Conservation (phyloP, 1,140 invertebrate species). For the Drosophila setifemur region DNA sequence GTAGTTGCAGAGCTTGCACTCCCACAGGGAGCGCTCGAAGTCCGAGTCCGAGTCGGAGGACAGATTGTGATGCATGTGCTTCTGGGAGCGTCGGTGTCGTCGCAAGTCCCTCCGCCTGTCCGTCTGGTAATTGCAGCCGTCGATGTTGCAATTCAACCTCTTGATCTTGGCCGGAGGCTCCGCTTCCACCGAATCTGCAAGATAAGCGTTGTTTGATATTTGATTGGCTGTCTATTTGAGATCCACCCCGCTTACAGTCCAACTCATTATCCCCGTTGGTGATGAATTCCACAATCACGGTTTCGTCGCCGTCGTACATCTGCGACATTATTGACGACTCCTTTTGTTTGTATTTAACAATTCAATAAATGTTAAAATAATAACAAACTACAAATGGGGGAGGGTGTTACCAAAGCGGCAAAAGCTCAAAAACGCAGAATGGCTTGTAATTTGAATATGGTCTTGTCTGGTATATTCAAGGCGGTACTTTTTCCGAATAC, state of each 20-base stretch:
- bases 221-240: too few species aligned
- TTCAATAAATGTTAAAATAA: slow-evolving; percentile 3
- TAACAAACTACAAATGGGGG: slow-evolving; percentile 11
- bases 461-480: too few species aligned
- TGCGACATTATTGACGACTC: background rate
- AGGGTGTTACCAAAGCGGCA: background rate
- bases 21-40: slow-evolving; percentile 6
- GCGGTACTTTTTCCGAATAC: too few species aligned
- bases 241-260: slow-evolving; percentile 20
- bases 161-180: background rate
- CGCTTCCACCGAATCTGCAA: background rate
- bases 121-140: slow-evolving; percentile 27
- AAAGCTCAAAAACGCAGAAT: too few species aligned
- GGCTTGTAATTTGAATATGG: too few species aligned
- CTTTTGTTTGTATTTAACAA: background rate
- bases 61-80: background rate
- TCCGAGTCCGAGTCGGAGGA: slow-evolving; percentile 28
- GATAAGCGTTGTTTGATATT: background rate
- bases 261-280: background rate
- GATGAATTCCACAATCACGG: background rate
- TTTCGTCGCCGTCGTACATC: background rate
- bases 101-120: slow-evolving; percentile 19
- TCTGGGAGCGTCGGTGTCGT: slow-evolving; percentile 17
- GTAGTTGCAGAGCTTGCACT: slow-evolving; percentile 15
- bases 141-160: slow-evolving; percentile 7